These are phyloP conservation scores for Paracanthobrama guichenoti DNA, from an alignment of 2,113 vertebrate species.

Conservation along the genomic window DNA sequence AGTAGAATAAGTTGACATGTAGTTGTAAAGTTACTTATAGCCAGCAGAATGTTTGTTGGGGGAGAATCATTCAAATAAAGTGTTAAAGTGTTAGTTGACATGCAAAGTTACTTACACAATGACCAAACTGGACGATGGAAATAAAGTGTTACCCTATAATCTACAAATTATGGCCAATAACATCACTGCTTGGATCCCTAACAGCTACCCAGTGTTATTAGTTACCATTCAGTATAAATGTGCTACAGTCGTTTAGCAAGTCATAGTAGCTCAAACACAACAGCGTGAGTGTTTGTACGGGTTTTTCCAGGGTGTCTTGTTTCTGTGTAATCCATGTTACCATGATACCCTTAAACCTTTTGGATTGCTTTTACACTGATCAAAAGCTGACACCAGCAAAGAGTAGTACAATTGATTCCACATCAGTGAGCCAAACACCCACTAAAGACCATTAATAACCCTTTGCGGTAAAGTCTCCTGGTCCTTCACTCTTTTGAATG, in stretches of 20 bases:
- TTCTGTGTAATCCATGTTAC: constrained; percentile 8
- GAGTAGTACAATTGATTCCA: constrained; percentile 16
- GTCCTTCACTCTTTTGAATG: constrained; percentile 58
- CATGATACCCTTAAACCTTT: constrained; percentile 18
- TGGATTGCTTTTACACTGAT: constrained; percentile 14
- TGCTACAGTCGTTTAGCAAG: background rate
- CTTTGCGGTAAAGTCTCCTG: constrained; percentile 19
- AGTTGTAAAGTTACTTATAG: too few species aligned
- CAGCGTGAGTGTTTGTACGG: background rate
- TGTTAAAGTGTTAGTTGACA: too few species aligned
- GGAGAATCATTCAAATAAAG: too few species aligned
- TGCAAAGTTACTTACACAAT: too few species aligned
- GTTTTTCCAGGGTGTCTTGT: background rate
- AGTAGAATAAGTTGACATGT: too few species aligned
- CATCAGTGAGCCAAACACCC: background rate
- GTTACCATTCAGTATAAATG: background rate
- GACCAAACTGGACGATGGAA: too few species aligned
- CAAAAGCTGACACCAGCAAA: constrained; percentile 38
- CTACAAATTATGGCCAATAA: background rate
- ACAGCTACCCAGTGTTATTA: background rate
- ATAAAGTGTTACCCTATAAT: too few species aligned
- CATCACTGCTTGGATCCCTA: background rate
- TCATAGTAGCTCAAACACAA: background rate
- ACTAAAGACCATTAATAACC: constrained; percentile 38
- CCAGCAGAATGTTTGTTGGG: too few species aligned